phyloP scores from a whole-genome alignment of 2,797 vertebrate species.

The Darevskia nairensis region DNA sequence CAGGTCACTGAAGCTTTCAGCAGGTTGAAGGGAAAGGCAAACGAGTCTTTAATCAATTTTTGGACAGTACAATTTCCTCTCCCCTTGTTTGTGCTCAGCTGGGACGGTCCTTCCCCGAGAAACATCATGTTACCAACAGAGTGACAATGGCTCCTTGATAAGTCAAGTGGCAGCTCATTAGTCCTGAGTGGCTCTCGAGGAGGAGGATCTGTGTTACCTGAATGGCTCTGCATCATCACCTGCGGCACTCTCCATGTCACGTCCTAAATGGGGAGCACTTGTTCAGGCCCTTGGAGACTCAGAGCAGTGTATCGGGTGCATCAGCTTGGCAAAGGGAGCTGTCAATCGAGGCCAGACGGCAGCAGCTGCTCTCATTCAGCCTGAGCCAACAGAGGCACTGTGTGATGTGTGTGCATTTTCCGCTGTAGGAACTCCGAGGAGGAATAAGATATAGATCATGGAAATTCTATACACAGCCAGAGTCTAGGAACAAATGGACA shows the following conservation, averaged over 20 bases:
- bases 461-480: slow-evolving; percentile 84
- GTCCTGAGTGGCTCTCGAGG: slow-evolving; percentile 67
- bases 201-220: slow-evolving; percentile 76
- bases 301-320: slow-evolving; percentile 76
- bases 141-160: slow-evolving; percentile 72
- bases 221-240: slow-evolving; percentile 78
- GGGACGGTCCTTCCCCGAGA: slow-evolving; percentile 65
- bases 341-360: slow-evolving; percentile 81
- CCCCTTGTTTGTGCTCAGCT: slow-evolving; percentile 68
- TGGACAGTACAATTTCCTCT: slow-evolving; percentile 71
- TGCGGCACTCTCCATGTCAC: slow-evolving; percentile 69
- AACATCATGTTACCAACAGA: slow-evolving; percentile 48
- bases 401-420: slow-evolving; percentile 45
- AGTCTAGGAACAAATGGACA: slow-evolving; percentile 85
- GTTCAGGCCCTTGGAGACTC: slow-evolving; percentile 72
- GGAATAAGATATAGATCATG: slow-evolving; percentile 79
- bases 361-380: slow-evolving; percentile 71
- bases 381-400: slow-evolving; percentile 42
- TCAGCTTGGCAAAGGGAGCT: slow-evolving; percentile 78
- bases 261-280: slow-evolving; percentile 63
- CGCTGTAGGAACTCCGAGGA: slow-evolving; percentile 47
- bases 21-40: slow-evolving; percentile 72
- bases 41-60: slow-evolving; percentile 77
- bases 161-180: slow-evolving; percentile 87
- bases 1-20: slow-evolving; percentile 68